These are phyloP conservation scores for Lacerta agilis DNA, from an alignment of 2,797 vertebrate species.

Conservation along the genomic window DNA sequence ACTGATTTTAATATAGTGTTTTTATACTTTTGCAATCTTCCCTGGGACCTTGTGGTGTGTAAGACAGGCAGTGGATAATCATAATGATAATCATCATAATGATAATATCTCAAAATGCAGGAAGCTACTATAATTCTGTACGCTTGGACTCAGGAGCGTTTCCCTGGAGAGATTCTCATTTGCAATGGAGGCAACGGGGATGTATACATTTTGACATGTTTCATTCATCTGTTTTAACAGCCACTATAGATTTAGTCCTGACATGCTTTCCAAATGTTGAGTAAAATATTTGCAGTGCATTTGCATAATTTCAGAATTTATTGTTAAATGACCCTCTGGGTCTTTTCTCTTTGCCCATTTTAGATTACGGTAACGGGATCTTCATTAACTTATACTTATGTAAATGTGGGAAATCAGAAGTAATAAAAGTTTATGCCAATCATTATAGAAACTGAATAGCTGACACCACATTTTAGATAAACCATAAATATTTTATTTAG, in stretches of 20 bases:
- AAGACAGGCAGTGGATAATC: no score
- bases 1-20: no score
- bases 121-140: not conserved
- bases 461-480: constrained; percentile 13
- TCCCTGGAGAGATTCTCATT: not conserved
- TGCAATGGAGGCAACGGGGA: not conserved
- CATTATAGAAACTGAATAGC: constrained; percentile 34
- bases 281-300: constrained; percentile 2
- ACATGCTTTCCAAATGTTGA: not conserved
- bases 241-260: constrained; percentile 18
- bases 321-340: constrained; percentile 14
- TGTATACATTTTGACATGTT: not conserved
- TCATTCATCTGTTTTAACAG: not conserved
- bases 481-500: constrained; percentile 29
- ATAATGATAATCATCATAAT: not conserved
- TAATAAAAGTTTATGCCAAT: constrained; percentile 30
- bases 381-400: constrained; percentile 16
- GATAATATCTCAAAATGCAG: not conserved
- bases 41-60: no score
- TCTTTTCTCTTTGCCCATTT: constrained; percentile 17
- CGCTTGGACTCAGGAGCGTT: not conserved
- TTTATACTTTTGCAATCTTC: no score
- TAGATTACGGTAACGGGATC: not conserved
- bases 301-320: constrained; percentile 23
- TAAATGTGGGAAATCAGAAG: constrained; percentile 23